A percentile compares a stretch with the other conserved stretches of the same genome.
Conservation (phyloP, 2,797 vertebrate genomes). For the Eleutherodactylus coqui region DNA sequence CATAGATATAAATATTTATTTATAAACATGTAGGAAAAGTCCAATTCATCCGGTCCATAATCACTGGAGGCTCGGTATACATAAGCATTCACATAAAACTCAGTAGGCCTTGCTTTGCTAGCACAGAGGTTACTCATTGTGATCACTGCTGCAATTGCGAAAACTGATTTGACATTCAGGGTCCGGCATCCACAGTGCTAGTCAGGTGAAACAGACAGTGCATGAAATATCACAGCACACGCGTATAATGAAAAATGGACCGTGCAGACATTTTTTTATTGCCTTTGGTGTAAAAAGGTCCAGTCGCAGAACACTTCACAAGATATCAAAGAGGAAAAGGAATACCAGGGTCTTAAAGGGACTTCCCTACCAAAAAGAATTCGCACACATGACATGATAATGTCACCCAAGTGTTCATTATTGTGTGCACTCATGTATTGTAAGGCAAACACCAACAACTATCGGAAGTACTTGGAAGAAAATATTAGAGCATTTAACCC, state of each 20-base stretch:
- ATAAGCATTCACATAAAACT: background rate
- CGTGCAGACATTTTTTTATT: conserved; percentile 34
- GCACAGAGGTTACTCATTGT: conserved; percentile 22
- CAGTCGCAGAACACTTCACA: conserved; percentile 5
- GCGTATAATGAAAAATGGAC: conserved; percentile 49
- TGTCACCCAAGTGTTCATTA: background rate
- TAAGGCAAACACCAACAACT: too few species aligned
- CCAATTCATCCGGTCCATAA: background rate
- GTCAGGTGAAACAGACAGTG: conserved; percentile 55
- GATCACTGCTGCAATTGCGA: conserved; percentile 31
- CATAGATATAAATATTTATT: background rate
- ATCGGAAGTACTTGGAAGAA: too few species aligned
- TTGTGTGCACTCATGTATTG: background rate
- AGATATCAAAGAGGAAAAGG: background rate
- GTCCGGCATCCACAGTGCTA: conserved; percentile 42
- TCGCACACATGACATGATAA: background rate
- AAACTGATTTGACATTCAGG: conserved; percentile 53
- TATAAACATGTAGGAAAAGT: background rate
- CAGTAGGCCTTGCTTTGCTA: background rate
- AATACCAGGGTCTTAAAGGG: conserved; percentile 1
- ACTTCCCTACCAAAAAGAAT: background rate
- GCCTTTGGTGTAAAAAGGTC: conserved; percentile 46
- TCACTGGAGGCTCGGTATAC: too few species aligned
- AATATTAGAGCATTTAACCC: too few species aligned
- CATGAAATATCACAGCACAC: conserved; percentile 60